These are phyloP conservation scores for Corythucha ciliata DNA, from an alignment of 2,888 invertebrate species.

Conservation along the genomic window DNA sequence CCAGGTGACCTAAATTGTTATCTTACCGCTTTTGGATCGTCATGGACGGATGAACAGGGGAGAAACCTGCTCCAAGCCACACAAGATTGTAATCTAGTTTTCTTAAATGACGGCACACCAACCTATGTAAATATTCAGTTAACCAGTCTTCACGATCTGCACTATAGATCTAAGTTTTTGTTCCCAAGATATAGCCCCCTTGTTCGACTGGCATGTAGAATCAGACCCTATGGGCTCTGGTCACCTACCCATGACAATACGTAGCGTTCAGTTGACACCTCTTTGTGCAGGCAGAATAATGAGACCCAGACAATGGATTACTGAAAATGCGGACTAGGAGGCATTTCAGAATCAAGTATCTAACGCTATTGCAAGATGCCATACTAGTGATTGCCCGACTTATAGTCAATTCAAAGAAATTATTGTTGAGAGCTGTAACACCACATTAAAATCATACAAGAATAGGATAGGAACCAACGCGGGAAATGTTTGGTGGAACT, in stretches of 20 bases:
- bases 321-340: background rate
- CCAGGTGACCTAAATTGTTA: background rate
- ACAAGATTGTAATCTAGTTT: background rate
- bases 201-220: background rate
- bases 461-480: background rate
- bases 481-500: background rate
- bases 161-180: background rate
- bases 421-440: background rate
- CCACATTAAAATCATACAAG: background rate
- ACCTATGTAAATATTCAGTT: too few species aligned
- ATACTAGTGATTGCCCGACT: background rate
- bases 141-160: too few species aligned
- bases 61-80: background rate
- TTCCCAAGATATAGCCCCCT: background rate
- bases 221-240: background rate
- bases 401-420: background rate
- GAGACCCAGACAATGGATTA: background rate
- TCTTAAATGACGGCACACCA: background rate
- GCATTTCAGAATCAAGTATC: background rate
- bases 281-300: too few species aligned
- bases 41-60: background rate
- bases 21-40: background rate
- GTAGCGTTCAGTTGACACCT: too few species aligned
- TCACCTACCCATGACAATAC: background rate
- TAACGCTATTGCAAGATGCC: too few species aligned